Base-by-base conservation (phyloP, 2,797 vertebrate species). In the Heliangelus exortis region DNA sequence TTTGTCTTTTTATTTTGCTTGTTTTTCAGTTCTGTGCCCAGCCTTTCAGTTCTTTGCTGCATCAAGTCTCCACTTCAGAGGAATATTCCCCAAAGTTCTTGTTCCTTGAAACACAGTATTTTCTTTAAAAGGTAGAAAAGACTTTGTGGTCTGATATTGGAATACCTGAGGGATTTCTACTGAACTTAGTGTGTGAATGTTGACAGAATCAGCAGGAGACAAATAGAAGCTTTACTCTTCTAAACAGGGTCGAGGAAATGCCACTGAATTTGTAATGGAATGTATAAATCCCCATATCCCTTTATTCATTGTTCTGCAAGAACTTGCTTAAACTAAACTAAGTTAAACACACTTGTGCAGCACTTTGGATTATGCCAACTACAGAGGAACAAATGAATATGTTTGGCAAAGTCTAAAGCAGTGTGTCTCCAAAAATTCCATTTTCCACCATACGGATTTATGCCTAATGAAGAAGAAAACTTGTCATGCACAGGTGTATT, bases 151-250 rank as follows among this genome's bases (percentile, higher is more conserved):
- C 66, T 96, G 87, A 92, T 78, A 89, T 69, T 87, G 62, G 69
- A 95, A 87, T 96, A 92, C 93, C 82, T 82, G 88, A 88, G 93
- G 93, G 95, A 92, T 91, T 97, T 94, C 82, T 86, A 72, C 86
- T 71, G 92, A 95, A 87, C 71, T 86, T 82, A 77, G 81, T 11
- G 5, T 87, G 87, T 63, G 92, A 92, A 92, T 88, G 90, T 96
- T 94, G 95, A 95, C 94, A 94, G 96, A 95, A 95, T 80, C 91
- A 89, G 82, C 92, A 84, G 76, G 87, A 94, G 74, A 94, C 93
- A 96, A 96, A 97, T 93, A 94, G 84, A 91, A 95, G 61, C 79
- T 89, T 95, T 95, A 95, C 93, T 95, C 81, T 79, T 95, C 91
- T 90, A 94, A 95, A 96, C 84, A 95, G 93, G 91, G 92, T 95